Evolutionary conservation across 2,113 vertebrate species (phyloP), one percentile per base, ranked within the genome.

Genomic region (Poeciliopsis occidentalis): DNA sequence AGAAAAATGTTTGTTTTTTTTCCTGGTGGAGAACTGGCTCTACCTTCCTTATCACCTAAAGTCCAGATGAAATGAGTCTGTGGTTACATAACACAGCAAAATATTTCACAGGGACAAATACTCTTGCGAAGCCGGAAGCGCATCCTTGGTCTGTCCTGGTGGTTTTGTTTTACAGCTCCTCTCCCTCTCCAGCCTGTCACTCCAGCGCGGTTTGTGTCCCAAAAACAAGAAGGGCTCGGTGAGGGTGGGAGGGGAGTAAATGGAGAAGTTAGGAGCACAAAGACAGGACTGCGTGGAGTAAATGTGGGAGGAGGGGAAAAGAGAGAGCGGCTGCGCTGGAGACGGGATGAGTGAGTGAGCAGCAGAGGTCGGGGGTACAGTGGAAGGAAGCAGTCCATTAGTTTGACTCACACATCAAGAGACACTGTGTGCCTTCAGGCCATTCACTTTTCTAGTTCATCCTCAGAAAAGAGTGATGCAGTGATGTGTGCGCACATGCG

Each of bases 361-460:
- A 60, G 15, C 62, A 64, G 73, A 84, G 79, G 89, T 85, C 13
- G 17, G 44, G 44, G 44, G 44, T 19, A 17, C 84, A 76, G 82
- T 66, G 60, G 85, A 84, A 57, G 63, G 80, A 92, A 76, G 86
- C 57, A 75, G 85, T 88, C 89, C 90, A 89, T 91, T 89, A 88
- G 90, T 81, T 89, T 79, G 74, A 83, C 80, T 88, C 85, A 66
- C 81, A 87, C 81, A 71, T 80, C 76, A 82, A 79, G 84, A 82
- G 83, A 82, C 76, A 65, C 66, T 37, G 71, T 71, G 39, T 67
- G 73, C 84, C 88, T 82, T 27, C n/a, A 54, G 89, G 88, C 83
- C 74, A 1, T 8, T 60, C 74, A 86, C 72, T 86, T 84, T 78
- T 75, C 72, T 79, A 60, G 73, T 87, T 82, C 79, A 47, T 80